phyloP scores from a whole-genome alignment of 2,888 invertebrate species.

The Cyclophora punctaria region DNA sequence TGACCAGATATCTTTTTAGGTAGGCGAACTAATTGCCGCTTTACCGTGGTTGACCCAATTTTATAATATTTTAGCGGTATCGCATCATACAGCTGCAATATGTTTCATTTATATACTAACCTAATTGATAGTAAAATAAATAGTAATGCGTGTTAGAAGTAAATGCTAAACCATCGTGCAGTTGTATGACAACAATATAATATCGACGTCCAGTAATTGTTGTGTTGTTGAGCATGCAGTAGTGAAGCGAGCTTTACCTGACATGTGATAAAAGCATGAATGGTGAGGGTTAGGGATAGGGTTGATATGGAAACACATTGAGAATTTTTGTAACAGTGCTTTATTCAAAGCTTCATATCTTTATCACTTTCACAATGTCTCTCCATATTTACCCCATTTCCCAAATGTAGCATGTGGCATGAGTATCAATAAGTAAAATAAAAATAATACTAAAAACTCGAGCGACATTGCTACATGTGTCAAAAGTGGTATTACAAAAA shows the following conservation, averaged over 20 bases:
- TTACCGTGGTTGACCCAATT: too few relatives aligned
- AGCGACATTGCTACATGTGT: slow-evolving; percentile 75
- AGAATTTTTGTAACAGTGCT: slow-evolving; percentile 80
- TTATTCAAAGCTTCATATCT: slow-evolving; percentile 78
- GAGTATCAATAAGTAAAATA: slow-evolving; percentile 61
- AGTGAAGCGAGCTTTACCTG: slow-evolving; percentile 13
- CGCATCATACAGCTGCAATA: too few relatives aligned
- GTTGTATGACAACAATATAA: too few relatives aligned
- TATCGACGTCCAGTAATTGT: slow-evolving; percentile 30
- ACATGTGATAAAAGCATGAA: slow-evolving; percentile 7
- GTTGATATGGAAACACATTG: slow-evolving; percentile 80
- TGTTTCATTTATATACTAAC: too few relatives aligned
- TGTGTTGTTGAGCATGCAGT: slow-evolving; percentile 29
- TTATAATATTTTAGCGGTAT: too few relatives aligned
- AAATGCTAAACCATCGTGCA: too few relatives aligned
- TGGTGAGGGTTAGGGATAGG: slow-evolving; percentile 44
- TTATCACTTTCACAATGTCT: slow-evolving; percentile 79
- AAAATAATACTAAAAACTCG: slow-evolving; percentile 61
- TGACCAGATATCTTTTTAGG: too few relatives aligned
- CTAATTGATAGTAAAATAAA: too few relatives aligned
- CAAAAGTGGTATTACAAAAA: slow-evolving; percentile 77
- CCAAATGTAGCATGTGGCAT: slow-evolving; percentile 75
- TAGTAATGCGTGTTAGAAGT: too few relatives aligned
- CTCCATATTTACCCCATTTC: slow-evolving; percentile 82
- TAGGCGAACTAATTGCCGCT: too few relatives aligned